Base-by-base conservation (phyloP, 2,888 invertebrate species). In the Dynastes maya region DNA sequence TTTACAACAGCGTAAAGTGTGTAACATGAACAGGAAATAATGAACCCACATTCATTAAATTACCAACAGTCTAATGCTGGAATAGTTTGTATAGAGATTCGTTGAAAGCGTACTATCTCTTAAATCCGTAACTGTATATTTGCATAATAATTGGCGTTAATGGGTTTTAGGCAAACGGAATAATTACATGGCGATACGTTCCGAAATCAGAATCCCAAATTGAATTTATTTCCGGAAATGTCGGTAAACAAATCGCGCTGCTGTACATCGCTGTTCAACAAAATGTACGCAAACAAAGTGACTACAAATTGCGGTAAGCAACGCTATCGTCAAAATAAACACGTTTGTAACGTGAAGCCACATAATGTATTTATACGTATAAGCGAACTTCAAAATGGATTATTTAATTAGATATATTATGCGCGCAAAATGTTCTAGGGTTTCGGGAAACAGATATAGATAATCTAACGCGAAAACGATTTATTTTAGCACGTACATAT, bases 381-480 rank as follows among this genome's bases (percentile, higher is more conserved):
- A 68, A 45, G 49, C 49, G 9, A 37, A 58, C 45, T 61, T 45
- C 40, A 74, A 74, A 74, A 45, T 61, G 72, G 72, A 74, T 74
- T 74, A 74, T 74, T 74, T 74, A 74, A 74, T 74, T 74, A 74
- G 45, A 40, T 27, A 61, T 45, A 32, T 32, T 32, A 40, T 27
- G 22, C 68, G 13, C 11, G 27, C 13, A 27, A 61, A 63, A 40
- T 49, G 61, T 74, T 45, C 22, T 74, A 74, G 6, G 72, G 72
- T 22, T 74, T 61, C 72, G 40, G 72, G 72, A 74, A 74, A 40
- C n/a, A 74, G 61, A 74, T 74, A 74, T 74, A 61, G 72, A 74
- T 74, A 63, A 74, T n/a, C 51, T 29, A 29, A 13, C 16, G n/a
- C 5, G 22, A 65, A n/a, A 65, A n/a, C 32, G 13, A 64, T 37